Evolutionary conservation across 2,888 invertebrate species (phyloP).

Genomic region (Petrolisthes cinctipes): DNA sequence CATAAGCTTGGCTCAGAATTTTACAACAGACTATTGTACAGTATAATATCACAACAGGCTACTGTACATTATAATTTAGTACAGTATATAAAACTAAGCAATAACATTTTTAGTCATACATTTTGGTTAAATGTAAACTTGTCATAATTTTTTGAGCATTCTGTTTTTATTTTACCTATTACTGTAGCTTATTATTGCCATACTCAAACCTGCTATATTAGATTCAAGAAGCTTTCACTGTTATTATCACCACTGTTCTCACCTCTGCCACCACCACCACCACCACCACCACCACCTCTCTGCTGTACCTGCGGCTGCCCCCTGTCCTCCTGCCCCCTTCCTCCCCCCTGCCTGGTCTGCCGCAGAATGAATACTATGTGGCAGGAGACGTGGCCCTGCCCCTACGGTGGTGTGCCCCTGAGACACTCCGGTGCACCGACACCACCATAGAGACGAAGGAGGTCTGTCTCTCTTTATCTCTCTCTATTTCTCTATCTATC

Average conservation of each 20-base stretch:
- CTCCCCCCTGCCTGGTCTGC: too few relatives aligned
- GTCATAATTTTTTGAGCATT: too few relatives aligned
- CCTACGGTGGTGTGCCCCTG: slow-evolving; percentile 82
- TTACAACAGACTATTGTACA: too few relatives aligned
- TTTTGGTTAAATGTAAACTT: too few relatives aligned
- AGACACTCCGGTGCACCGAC: slow-evolving; percentile 76
- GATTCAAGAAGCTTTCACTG: not conserved
- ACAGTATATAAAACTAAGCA: too few relatives aligned
- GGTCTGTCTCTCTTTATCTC: slow-evolving; percentile 65
- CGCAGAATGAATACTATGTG: slow-evolving; percentile 77
- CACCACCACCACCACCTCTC: not conserved
- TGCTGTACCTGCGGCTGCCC: not conserved
- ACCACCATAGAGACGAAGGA: slow-evolving; percentile 77
- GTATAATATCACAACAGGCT: too few relatives aligned
- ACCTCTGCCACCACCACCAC: not conserved
- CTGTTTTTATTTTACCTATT: too few relatives aligned
- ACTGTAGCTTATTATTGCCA: not conserved
- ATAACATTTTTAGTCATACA: too few relatives aligned
- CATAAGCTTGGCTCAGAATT: too few relatives aligned
- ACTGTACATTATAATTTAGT: too few relatives aligned
- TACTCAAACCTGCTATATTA: not conserved
- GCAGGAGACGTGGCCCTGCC: slow-evolving; percentile 77
- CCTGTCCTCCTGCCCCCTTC: too few relatives aligned
- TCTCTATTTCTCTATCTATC: too few relatives aligned
- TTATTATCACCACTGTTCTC: not conserved